Base-by-base conservation (phyloP, 2,888 invertebrate genomes). In the Drosophila percnosoma region DNA sequence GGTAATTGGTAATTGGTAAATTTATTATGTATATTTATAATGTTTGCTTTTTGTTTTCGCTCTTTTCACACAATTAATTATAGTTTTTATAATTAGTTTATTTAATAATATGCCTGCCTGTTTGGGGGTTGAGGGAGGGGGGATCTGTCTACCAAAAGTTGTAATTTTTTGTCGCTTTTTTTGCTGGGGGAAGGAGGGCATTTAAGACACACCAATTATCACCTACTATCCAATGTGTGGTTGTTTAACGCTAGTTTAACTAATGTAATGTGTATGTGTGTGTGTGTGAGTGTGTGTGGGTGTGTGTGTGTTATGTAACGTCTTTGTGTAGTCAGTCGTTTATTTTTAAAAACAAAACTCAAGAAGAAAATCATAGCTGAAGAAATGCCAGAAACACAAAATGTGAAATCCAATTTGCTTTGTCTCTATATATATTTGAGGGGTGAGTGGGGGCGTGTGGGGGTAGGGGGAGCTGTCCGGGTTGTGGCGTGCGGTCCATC, bases 201-300 rank as follows among this genome's bases (percentile, higher is more conserved):
- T 73, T 83, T 87, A 87, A 87, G 87, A 87, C 88, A 87, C 87
- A 87, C 86, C 84, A 84, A 87, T 84, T 87, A 87, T 87, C 88
- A 87, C 86, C 87, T 86, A 88, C 88, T 82, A 88, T 83, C 81
- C 83, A 74, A 87, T 75, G 81, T 84, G 82, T 87, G 73, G 78
- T 80, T 73, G 68, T 70, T 75, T 71, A 80, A 80, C 62, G 62
- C 79, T 81, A 78, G 68, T 73, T 83, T 75, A 83, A 83, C 83
- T 87, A 74, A 85, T 84, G 67, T 78, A 74, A 79, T 65, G 73
- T 78, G 55, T 76, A 52, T 76, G 55, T 73, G 57, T 69, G 31
- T 66, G 27, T 61, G 42, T 63, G 31, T 61, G 48, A 51, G 38
- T 70, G 59, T 24, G 24, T 0, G 24, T 73, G 55, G 67, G 31